phyloP scores from a whole-genome alignment of 2,113 vertebrate genomes.

The Myiagra hebetior region DNA sequence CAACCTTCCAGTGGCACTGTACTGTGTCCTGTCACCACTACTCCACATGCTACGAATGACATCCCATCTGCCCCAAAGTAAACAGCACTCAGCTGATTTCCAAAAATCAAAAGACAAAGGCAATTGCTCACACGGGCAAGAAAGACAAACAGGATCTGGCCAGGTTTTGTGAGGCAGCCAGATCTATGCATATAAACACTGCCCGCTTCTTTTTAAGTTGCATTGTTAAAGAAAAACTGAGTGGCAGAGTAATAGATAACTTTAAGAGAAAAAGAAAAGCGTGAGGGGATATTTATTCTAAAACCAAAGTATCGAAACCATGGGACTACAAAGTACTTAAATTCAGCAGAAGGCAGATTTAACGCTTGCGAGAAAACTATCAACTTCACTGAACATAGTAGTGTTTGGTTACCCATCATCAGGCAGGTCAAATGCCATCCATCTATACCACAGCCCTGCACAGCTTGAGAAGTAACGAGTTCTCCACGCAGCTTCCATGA shows the following conservation, averaged over 20 bases:
- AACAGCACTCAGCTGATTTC: background rate
- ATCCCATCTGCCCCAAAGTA: background rate
- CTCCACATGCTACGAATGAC: accelerated
- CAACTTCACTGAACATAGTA: accelerated
- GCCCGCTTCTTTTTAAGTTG: background rate
- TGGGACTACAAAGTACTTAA: background rate
- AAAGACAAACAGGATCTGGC: background rate
- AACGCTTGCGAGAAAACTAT: background rate
- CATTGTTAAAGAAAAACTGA: background rate
- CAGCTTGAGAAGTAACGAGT: accelerated
- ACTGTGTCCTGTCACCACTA: background rate
- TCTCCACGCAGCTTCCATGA: background rate
- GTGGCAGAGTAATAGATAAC: background rate
- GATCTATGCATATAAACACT: background rate
- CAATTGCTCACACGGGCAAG: background rate
- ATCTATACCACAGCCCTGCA: background rate
- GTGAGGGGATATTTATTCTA: background rate
- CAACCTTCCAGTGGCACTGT: background rate
- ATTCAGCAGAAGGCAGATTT: background rate
- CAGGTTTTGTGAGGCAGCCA: background rate
- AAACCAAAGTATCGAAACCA: background rate
- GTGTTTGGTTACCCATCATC: background rate
- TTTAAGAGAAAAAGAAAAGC: background rate
- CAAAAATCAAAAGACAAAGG: background rate
- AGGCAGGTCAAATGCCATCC: background rate